These are phyloP conservation scores for Propithecus coquereli DNA, from an alignment of 2,113 vertebrate species.

Conservation along the genomic window DNA sequence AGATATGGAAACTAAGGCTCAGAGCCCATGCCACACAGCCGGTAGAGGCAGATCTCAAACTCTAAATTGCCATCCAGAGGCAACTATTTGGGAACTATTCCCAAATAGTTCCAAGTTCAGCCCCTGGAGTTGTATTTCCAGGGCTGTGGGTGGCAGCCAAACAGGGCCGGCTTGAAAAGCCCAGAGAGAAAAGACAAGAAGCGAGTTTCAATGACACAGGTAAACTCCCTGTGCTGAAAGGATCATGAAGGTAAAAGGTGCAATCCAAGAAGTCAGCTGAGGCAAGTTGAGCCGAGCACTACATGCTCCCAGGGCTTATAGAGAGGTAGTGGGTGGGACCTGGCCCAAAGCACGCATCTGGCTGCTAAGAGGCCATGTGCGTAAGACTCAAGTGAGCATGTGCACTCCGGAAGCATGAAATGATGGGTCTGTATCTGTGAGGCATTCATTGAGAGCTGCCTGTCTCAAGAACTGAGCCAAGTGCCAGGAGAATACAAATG, in stretches of 20 bases:
- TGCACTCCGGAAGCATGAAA: background rate
- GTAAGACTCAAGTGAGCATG: background rate
- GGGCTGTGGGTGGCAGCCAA: background rate
- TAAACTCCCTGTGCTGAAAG: background rate
- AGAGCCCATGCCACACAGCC: background rate
- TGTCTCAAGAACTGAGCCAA: background rate
- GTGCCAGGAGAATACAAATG: background rate
- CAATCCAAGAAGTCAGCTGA: background rate
- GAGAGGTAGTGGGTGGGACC: background rate
- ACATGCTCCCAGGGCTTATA: background rate
- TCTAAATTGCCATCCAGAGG: background rate
- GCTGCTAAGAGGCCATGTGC: background rate
- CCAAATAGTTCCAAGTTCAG: background rate
- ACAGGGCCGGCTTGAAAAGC: background rate
- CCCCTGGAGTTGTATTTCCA: background rate
- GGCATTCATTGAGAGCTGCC: background rate
- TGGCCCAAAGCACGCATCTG: background rate
- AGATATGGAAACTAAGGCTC: conserved; percentile 4
- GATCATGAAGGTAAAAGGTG: background rate
- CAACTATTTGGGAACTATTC: background rate
- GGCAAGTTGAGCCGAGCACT: background rate
- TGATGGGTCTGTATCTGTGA: background rate
- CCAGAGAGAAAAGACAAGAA: background rate
- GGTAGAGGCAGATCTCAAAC: background rate
- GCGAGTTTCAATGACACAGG: background rate